Evolutionary conservation across 2,888 invertebrate species (phyloP).

Genomic region (Amphiduros pacificus): DNA sequence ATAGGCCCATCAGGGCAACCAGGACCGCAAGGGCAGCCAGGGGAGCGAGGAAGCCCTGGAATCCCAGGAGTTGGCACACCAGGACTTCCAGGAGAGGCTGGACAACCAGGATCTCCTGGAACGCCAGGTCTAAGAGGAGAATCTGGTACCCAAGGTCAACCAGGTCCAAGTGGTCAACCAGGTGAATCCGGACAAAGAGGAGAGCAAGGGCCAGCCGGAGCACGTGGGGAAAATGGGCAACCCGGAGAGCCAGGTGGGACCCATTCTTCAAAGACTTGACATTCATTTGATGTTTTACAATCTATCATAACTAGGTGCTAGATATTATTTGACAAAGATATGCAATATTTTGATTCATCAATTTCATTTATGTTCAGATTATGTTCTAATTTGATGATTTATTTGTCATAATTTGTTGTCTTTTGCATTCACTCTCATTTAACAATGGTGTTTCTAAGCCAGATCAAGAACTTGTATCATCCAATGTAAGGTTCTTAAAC

Average conservation of each 20-base stretch:
- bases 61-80: conserved; percentile 70
- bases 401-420: no score
- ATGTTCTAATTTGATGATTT: background rate
- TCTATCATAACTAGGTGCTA: no score
- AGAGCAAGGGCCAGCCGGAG: conserved; percentile 28
- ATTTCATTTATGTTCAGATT: background rate
- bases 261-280: no score
- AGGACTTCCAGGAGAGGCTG: conserved; percentile 29
- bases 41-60: conserved; percentile 18
- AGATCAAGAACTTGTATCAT: no score
- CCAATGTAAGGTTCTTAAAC: background rate
- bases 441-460: no score
- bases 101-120: conserved; percentile 76
- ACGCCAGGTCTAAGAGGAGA: conserved; percentile 63
- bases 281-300: no score
- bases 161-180: conserved; percentile 18
- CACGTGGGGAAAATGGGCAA: conserved; percentile 63
- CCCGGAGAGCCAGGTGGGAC: conserved; percentile 60
- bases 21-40: conserved; percentile 68
- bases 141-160: conserved; percentile 4
- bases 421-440: no score
- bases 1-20: conserved; percentile 69
- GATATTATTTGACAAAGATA: no score
- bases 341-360: no score
- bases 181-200: conserved; percentile 35